Evolutionary conservation across 2,113 vertebrate genomes (phyloP), one percentile per base, ranked within the genome.

Genomic region (Sciurus niger): DNA sequence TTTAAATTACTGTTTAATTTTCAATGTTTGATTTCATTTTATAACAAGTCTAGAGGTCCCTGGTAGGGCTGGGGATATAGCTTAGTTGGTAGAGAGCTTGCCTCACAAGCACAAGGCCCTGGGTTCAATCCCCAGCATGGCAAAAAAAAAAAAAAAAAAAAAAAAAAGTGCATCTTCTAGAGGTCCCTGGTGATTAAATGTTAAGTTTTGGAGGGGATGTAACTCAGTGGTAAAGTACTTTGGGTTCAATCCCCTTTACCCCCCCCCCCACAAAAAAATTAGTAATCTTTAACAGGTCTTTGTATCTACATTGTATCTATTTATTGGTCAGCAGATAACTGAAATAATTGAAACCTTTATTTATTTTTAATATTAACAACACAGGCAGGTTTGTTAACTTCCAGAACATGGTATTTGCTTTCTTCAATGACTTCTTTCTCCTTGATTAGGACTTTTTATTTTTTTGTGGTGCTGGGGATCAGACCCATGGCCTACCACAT

Each of bases 341-440:
- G 53, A 32, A 53, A 55, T 51, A 53, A 73, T 17, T 86, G 20
- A 80, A 86, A 20, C 43, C 43, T 89, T 2, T 76, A 30, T 65
- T 73, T 58, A 84, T 51, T 84, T 93, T 78, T 89, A 73, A n/a
- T 72, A 90, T 53, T 53, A 17, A 32, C 30, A 88, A 72, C n/a
- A 46, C 11, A 73, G n/a, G n/a, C 40, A 32, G 51, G 20, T 25
- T 73, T 93, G 10, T 63, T 79, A 91, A 85, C 53, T 84, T 48
- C 82, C 58, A 96, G 48, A 95, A 92, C 74, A 22, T 10, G 82
- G 68, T 74, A 90, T 85, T 2, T 85, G 32, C 77, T 85, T 94
- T 88, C 73, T 92, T 92, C 13, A 86, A 43, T 10, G 40, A 68
- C 46, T 82, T 89, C 18, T 7, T 80, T 96, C 32, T n/a, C 70